Conservation (phyloP, 1,140 invertebrate species). For the Listronotus oregonensis region DNA sequence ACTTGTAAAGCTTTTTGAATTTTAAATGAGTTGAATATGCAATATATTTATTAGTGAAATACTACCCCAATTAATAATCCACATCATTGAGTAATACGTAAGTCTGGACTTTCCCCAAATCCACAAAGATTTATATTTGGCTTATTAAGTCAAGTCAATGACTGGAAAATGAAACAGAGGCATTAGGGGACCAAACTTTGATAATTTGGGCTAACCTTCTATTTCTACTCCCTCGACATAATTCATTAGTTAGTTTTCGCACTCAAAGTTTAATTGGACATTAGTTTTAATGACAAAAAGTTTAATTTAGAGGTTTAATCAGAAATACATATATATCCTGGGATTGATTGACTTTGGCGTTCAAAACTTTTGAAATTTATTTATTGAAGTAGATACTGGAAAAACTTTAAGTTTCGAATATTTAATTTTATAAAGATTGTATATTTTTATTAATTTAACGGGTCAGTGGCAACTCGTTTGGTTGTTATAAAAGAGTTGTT, state of each 20-base stretch:
- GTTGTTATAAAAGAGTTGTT: too few species aligned
- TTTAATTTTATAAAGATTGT: too few species aligned
- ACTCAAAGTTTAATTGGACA: constrained; percentile 25
- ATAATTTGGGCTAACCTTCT: constrained; percentile 29
- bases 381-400: too few species aligned
- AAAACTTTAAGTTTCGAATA: too few species aligned
- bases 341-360: too few species aligned
- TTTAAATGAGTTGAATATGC: too few species aligned
- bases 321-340: too few species aligned
- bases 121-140: constrained; percentile 25
- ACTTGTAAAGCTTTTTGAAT: too few species aligned
- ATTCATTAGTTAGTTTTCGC: constrained; percentile 22
- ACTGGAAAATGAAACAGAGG: constrained; percentile 29
- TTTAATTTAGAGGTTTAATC: neutral
- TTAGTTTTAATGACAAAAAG: constrained; percentile 12
- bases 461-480: too few species aligned
- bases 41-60: too few species aligned
- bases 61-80: constrained; percentile 17
- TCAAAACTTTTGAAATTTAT: too few species aligned
- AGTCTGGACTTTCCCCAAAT: neutral
- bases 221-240: constrained; percentile 21
- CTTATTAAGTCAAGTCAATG: constrained; percentile 29
- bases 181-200: constrained; percentile 22
- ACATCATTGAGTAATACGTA: neutral
- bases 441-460: too few species aligned